Conservation (phyloP, 2,888 invertebrate species). For the Cordylochernes scorpioides region DNA sequence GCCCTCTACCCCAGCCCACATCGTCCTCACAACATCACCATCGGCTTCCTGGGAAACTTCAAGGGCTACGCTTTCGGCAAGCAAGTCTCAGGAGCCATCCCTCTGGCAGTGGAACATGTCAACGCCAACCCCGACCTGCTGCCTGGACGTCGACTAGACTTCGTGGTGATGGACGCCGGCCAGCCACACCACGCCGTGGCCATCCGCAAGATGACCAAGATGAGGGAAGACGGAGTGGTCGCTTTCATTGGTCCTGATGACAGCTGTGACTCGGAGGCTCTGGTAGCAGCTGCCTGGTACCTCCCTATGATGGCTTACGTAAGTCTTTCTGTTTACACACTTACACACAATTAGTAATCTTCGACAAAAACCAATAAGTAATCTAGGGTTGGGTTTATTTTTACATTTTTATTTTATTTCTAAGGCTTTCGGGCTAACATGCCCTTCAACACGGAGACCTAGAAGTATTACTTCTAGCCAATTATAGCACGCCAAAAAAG, state of each 20-base stretch:
- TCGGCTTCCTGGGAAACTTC: constrained; percentile 10
- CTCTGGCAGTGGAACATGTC: constrained; percentile 15
- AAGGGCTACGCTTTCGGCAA: constrained; percentile 10
- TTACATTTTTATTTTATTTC: too few relatives aligned
- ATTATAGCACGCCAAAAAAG: too few relatives aligned
- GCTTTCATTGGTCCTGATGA: constrained; percentile 25
- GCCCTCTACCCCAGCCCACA: too few relatives aligned
- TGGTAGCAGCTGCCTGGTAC: constrained; percentile 24
- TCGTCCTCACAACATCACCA: too few relatives aligned
- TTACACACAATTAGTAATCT: too few relatives aligned
- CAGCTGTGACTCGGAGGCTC: constrained; percentile 23
- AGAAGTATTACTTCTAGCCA: too few relatives aligned
- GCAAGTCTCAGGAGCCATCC: constrained; percentile 16
- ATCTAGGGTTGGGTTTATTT: too few relatives aligned
- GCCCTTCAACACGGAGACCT: too few relatives aligned
- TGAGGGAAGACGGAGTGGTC: constrained; percentile 26
- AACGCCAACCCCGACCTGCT: constrained; percentile 12
- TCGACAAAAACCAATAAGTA: too few relatives aligned
- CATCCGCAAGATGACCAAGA: constrained; percentile 19
- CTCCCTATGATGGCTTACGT: constrained; percentile 25
- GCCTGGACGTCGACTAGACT: constrained; percentile 16
- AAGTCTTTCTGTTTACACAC: too few relatives aligned
- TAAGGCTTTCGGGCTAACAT: too few relatives aligned
- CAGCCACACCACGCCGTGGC: constrained; percentile 10
- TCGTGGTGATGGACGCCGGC: constrained; percentile 13